Conservation (phyloP, 2,888 invertebrate genomes). For the Sarcophaga variegata region DNA sequence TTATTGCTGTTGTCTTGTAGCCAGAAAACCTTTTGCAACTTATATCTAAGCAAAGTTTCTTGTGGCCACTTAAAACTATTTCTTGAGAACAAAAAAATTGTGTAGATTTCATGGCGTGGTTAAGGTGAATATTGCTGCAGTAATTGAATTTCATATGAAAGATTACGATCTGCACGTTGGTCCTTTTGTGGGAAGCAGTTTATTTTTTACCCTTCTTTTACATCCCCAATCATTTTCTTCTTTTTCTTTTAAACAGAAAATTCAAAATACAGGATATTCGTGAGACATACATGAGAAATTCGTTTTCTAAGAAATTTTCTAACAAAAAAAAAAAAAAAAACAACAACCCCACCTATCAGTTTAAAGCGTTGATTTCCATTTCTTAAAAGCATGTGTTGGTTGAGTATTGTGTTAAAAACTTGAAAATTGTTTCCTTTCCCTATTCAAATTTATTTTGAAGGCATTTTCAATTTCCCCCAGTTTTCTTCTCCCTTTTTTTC, state of each 20-base stretch:
- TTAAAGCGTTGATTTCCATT: not conserved
- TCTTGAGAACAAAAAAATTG: not conserved
- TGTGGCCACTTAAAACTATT: conserved; percentile 51
- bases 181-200: too few species aligned
- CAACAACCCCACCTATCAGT: too few species aligned
- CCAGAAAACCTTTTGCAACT: conserved; percentile 42
- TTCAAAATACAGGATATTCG: too few species aligned
- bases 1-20: conserved; percentile 36
- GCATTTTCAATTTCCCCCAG: not conserved
- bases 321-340: too few species aligned
- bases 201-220: too few species aligned
- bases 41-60: conserved; percentile 29
- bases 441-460: not conserved
- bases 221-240: too few species aligned
- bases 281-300: too few species aligned
- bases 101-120: not conserved
- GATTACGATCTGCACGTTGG: too few species aligned
- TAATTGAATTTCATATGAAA: too few species aligned
- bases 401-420: conserved; percentile 4
- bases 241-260: too few species aligned
- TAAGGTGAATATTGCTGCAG: too few species aligned
- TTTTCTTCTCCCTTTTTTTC: not conserved
- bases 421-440: conserved; percentile 24
- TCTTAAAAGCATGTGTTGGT: not conserved
- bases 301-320: too few species aligned